These are phyloP conservation scores for Fragum fragum DNA, from an alignment of 2,888 invertebrate genomes.

Conservation along the genomic window DNA sequence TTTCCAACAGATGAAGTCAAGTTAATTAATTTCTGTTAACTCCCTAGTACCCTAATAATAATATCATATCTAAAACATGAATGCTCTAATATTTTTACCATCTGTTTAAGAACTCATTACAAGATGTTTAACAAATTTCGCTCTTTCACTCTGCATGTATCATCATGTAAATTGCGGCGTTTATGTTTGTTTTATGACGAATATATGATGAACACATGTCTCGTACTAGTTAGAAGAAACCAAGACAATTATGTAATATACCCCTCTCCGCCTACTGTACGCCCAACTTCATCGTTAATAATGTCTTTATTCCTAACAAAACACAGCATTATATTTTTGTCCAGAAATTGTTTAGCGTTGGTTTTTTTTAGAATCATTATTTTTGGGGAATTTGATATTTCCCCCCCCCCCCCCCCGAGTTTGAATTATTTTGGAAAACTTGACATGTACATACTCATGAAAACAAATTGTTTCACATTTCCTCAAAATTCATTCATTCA, in stretches of 20 bases:
- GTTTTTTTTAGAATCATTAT: too few species aligned
- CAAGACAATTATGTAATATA: not conserved
- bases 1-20: not conserved
- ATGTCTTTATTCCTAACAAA: too few species aligned
- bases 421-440: too few species aligned
- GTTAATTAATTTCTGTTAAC: not conserved
- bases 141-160: slow-evolving; percentile 1
- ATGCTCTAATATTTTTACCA: slow-evolving; percentile 10
- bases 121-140: slow-evolving; percentile 10
- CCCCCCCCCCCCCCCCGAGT: too few species aligned
- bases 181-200: slow-evolving; percentile 16
- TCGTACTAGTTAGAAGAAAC: not conserved
- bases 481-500: too few species aligned
- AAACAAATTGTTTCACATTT: too few species aligned
- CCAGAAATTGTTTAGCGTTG: too few species aligned
- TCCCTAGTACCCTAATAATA: not conserved
- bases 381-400: too few species aligned
- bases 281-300: not conserved
- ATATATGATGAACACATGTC: slow-evolving; percentile 16
- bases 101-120: slow-evolving; percentile 5
- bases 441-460: too few species aligned
- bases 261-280: not conserved
- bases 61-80: slow-evolving; percentile 3
- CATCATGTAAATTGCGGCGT: slow-evolving; percentile 8
- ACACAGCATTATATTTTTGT: too few species aligned